Percentiles rank a stretch among this genome's conserved stretches.
phyloP scores from a whole-genome alignment of 2,797 vertebrate genomes.

The Monodelphis domestica region DNA sequence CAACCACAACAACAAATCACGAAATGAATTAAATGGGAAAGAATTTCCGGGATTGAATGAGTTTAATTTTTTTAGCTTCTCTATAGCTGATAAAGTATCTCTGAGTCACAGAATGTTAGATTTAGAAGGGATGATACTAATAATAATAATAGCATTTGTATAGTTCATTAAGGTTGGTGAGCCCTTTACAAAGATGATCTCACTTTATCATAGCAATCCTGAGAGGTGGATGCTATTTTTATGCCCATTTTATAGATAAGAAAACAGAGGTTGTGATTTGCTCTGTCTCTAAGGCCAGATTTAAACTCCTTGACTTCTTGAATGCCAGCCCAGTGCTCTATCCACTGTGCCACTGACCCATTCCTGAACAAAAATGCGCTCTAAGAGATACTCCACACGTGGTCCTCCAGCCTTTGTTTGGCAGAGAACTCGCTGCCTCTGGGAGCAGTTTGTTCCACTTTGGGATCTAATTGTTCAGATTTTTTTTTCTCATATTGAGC shows the following conservation, averaged over 20 bases:
- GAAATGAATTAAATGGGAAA: conserved; percentile 17
- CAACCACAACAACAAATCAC: conserved; percentile 17
- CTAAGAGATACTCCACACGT: neutral
- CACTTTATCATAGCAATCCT: neutral
- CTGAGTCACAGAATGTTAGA: neutral
- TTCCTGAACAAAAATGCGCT: neutral
- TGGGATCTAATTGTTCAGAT: neutral
- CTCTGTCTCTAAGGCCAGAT: neutral
- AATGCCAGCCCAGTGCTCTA: neutral
- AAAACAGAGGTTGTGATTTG: neutral
- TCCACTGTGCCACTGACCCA: neutral
- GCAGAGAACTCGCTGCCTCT: neutral
- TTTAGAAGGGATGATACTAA: neutral
- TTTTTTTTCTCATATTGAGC: neutral
- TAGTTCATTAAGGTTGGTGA: neutral
- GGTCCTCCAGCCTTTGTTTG: neutral
- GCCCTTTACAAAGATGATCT: neutral
- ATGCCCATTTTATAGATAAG: neutral
- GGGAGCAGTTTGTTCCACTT: neutral
- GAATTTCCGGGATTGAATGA: conserved; percentile 2
- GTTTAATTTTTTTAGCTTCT: conserved; percentile 3
- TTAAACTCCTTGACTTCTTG: neutral
- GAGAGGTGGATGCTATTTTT: neutral
- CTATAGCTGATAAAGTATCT: neutral
- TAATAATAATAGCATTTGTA: neutral